Percentiles rank a stretch among this genome's conserved stretches.
These are phyloP conservation scores for Torymus auratus DNA, from an alignment of 2,888 invertebrate species.

Conservation along the genomic window DNA sequence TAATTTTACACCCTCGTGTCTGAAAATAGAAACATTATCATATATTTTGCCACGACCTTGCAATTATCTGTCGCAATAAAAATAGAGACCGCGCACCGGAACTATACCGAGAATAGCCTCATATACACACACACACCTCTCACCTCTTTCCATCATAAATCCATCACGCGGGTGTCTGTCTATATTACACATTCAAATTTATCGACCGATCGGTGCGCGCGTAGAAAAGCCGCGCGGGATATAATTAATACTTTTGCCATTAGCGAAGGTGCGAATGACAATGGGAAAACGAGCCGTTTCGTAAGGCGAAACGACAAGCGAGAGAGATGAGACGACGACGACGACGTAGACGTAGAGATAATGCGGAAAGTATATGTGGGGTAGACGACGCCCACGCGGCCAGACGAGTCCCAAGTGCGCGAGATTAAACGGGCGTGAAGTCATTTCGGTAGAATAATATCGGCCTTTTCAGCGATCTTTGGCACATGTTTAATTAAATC, in stretches of 20 bases:
- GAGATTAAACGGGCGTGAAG: constrained; percentile 29
- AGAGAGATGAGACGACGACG: constrained; percentile 55
- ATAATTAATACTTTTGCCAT: no score
- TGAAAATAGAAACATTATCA: no score
- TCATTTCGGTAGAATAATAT: not conserved
- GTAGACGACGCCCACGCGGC: constrained; percentile 28
- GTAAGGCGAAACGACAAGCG: constrained; percentile 59
- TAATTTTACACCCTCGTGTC: no score
- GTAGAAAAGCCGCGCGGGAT: no score
- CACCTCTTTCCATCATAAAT: not conserved
- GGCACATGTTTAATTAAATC: no score
- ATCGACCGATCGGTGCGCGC: no score
- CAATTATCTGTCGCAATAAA: no score
- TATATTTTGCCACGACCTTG: no score
- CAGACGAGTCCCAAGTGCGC: not conserved
- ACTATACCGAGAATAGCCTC: not conserved
- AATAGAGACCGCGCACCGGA: no score
- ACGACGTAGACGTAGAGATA: constrained; percentile 34
- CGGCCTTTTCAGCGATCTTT: no score
- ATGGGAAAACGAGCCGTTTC: constrained; percentile 65
- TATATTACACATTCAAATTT: no score
- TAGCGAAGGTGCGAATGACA: constrained; percentile 63
- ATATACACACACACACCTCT: not conserved
- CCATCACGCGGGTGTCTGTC: no score
- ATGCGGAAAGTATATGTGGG: constrained; percentile 20